phyloP scores from a whole-genome alignment of 2,113 vertebrate species.

The Dasyurus viverrinus region DNA sequence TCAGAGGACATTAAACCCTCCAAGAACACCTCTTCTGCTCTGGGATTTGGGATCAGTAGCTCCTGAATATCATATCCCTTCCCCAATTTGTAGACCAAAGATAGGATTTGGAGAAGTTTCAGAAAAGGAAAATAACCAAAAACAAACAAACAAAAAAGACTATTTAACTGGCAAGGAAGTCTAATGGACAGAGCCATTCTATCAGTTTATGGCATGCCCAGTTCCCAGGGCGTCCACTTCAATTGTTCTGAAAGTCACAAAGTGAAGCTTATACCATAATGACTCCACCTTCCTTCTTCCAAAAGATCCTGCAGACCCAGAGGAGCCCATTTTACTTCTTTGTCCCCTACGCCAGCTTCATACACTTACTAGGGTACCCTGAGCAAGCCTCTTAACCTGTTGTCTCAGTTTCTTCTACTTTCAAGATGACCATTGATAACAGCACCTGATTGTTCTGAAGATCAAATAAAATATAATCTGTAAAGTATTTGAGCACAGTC shows the following conservation, averaged over 20 bases:
- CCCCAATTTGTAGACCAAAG: too few species aligned
- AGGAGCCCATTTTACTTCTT: neutral
- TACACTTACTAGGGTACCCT: neutral
- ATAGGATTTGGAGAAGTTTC: too few species aligned
- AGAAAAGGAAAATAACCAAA: too few species aligned
- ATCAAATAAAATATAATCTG: neutral
- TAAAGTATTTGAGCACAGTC: too few species aligned
- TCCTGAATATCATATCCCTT: neutral
- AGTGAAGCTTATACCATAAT: neutral
- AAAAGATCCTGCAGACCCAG: neutral
- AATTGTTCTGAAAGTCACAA: neutral
- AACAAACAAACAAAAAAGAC: too few species aligned
- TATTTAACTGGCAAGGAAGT: neutral
- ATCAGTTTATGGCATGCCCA: neutral
- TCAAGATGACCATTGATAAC: neutral
- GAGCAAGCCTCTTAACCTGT: neutral
- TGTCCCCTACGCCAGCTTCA: neutral
- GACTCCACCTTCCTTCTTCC: neutral
- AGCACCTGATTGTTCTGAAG: neutral
- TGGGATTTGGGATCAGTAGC: neutral
- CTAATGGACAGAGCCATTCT: neutral
- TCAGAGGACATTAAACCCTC: neutral
- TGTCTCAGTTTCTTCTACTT: neutral
- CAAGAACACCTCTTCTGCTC: too few species aligned
- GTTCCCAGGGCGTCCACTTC: neutral